Base-by-base conservation (phyloP, 1,140 invertebrate species). In the Thalassaphorura encarpata region DNA sequence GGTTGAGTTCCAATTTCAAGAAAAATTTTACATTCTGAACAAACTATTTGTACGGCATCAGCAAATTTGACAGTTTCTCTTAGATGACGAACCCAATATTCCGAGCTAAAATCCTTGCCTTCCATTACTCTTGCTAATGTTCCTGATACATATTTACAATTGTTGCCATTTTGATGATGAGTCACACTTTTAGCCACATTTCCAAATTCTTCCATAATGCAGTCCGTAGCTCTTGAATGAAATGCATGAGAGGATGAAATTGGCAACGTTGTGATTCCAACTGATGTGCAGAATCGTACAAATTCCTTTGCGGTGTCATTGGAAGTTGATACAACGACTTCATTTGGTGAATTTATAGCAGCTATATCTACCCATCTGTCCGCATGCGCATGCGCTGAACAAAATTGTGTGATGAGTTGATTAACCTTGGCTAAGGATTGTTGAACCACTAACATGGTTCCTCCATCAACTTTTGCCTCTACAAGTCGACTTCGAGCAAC, bases 1-100 rank as follows among this genome's bases (percentile, higher is more conserved):
- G 55, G 55, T 6, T 57, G 28, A 13, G 55, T 4, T 2, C 55
- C 55, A 33, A 57, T 51, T 52, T 57, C 55, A 33, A 57, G 23
- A 21, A 45, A 51, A 27, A 28, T 23, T 0, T 24, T 36, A 18
- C 29, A 26, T 11, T 23, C 16, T 27, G 36, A 19, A 2, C 21
- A 29, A 0, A 36, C 28, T 2, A 23, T 36, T 29, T 33, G 21
- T 23, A 52, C 21, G 26, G 48, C 48, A 2, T 26, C 23, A 11
- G 19, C 3, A 18, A 57, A 57, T n/a, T 52, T 29, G 15, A 57
- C 55, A 6, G 55, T n/a, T 6, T 50, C 27, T 33, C 48, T 49
- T 0, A 50, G 16, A 46, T 57, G 55, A 4, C 21, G 36, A 19
- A 23, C n/a, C 55, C 55, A 57, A 40, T 57, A 57, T 5, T 23